Evolutionary conservation across 2,888 invertebrate genomes (phyloP).

Genomic region (Melinopterus prodromus): DNA sequence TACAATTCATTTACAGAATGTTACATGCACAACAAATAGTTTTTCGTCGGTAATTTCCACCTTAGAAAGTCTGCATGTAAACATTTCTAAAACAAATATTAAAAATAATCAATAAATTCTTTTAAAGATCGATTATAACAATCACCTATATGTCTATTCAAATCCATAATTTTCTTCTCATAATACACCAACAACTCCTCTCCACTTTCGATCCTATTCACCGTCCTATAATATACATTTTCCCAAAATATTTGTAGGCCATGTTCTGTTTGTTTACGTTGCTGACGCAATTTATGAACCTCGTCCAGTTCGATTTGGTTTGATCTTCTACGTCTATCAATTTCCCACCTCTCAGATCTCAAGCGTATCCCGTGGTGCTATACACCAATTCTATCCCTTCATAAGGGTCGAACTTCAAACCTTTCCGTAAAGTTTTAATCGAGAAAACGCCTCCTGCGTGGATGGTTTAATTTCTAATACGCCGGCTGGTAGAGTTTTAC

Average conservation of each 20-base stretch:
- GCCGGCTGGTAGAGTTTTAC: constrained; percentile 43
- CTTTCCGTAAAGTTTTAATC: constrained; percentile 39
- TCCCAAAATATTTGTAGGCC: constrained; percentile 65
- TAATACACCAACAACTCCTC: constrained; percentile 61
- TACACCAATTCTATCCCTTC: constrained; percentile 38
- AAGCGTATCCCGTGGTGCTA: constrained; percentile 25
- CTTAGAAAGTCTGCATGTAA: background rate
- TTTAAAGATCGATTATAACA: no score
- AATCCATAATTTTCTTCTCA: constrained; percentile 38
- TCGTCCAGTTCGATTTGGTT: constrained; percentile 64
- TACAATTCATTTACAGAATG: no score
- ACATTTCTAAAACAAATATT: background rate
- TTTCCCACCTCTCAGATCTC: constrained; percentile 28
- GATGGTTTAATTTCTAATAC: constrained; percentile 41
- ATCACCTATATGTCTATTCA: no score
- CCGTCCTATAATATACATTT: constrained; percentile 63
- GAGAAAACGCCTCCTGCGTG: constrained; percentile 31
- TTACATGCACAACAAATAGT: no score
- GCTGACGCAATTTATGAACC: constrained; percentile 66
- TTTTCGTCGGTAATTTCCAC: background rate
- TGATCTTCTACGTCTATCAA: constrained; percentile 61
- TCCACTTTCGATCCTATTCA: constrained; percentile 50
- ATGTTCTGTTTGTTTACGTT: constrained; percentile 65
- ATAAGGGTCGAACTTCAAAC: constrained; percentile 48
- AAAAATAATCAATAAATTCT: no score